A percentile compares a stretch with the other conserved stretches of the same genome.
Evolutionary conservation across 2,888 invertebrate genomes (phyloP).

Genomic region (Coelopa pilipes): DNA sequence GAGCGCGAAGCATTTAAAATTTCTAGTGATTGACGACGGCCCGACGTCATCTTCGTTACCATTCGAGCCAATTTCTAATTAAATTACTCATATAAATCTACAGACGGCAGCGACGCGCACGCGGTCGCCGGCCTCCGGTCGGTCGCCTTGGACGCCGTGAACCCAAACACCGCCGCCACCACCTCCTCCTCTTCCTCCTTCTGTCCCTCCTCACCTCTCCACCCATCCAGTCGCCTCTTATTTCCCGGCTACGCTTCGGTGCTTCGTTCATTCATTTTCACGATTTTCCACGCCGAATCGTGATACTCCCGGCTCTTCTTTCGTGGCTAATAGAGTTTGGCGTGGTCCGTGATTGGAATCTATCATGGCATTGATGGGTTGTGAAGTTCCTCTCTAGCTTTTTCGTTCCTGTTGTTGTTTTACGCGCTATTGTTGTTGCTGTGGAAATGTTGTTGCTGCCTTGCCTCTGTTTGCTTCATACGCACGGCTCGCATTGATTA

Average conservation of each 20-base stretch:
- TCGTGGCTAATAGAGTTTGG: slow-evolving; percentile 8
- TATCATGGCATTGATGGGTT: neutral
- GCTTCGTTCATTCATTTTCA: neutral
- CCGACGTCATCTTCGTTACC: neutral
- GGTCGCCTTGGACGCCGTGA: no score
- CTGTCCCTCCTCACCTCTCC: no score
- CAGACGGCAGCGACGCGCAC: no score
- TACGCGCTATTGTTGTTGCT: no score
- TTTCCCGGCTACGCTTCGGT: neutral
- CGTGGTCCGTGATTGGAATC: neutral
- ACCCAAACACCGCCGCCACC: no score
- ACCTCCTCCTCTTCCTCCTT: neutral
- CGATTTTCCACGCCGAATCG: slow-evolving; percentile 1
- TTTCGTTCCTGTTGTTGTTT: no score
- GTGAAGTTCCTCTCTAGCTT: neutral
- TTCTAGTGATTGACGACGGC: neutral
- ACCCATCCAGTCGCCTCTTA: neutral
- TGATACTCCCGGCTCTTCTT: neutral
- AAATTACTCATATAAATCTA: neutral
- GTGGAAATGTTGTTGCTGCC: no score
- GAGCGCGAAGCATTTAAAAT: slow-evolving; percentile 6
- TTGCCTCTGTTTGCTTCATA: no score
- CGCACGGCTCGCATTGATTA: no score
- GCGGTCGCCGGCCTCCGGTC: no score
- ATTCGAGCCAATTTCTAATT: slow-evolving; percentile 17